Evolutionary conservation across 2,888 invertebrate genomes (phyloP).

Genomic region (Mactromeris polynyma): DNA sequence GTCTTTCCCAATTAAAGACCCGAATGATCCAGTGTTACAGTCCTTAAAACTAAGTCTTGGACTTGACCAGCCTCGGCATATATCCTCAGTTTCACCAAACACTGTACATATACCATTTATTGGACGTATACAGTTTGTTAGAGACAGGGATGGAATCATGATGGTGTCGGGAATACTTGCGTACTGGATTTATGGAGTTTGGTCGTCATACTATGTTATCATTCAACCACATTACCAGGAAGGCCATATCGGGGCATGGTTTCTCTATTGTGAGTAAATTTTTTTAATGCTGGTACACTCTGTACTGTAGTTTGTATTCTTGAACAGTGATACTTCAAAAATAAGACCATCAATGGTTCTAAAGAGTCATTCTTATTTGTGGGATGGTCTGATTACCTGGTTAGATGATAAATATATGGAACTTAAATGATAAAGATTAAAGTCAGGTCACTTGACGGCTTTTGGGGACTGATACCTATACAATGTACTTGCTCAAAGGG

Average conservation of each 20-base stretch:
- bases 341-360: too few species aligned
- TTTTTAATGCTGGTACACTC: too few species aligned
- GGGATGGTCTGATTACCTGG: too few species aligned
- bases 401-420: too few species aligned
- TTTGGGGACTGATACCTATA: too few species aligned
- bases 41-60: constrained; percentile 43
- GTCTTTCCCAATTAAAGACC: constrained; percentile 29
- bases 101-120: constrained; percentile 46
- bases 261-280: constrained; percentile 77
- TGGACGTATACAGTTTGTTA: constrained; percentile 61
- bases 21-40: constrained; percentile 43
- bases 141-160: constrained; percentile 77
- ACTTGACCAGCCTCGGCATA: constrained; percentile 24
- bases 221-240: constrained; percentile 82
- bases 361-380: too few species aligned
- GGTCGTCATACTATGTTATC: constrained; percentile 79
- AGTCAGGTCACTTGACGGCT: too few species aligned
- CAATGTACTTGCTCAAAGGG: too few species aligned
- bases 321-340: too few species aligned
- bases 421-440: too few species aligned
- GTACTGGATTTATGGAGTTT: constrained; percentile 85
- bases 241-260: constrained; percentile 70
- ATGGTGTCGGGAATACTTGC: constrained; percentile 74
- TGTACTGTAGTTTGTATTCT: too few species aligned
- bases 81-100: constrained; percentile 33